Evolutionary conservation across 2,888 invertebrate genomes (phyloP), one percentile per base, ranked within the genome.

Genomic region (Meteorus cinctellus): DNA sequence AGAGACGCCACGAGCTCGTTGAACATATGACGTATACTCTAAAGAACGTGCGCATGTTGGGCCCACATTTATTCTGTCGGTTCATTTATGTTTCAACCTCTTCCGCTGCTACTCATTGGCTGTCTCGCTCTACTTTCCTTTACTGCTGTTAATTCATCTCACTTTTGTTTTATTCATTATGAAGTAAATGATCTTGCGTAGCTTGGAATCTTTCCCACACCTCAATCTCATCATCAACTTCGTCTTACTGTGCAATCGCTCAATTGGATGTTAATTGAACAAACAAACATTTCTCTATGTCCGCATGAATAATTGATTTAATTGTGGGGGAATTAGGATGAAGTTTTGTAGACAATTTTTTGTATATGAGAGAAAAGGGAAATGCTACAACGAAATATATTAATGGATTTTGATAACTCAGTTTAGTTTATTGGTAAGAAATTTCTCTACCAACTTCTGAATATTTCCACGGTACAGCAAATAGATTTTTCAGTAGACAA

Each of bases 251-350:
- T 48, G 76, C 78, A 77, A 62, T 71, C 78, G 78, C 70, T 85
- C 85, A 87, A 87, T 87, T 88, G 84, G 82, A 79, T 83, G 79
- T 77, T 87, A 88, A 88, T 87, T 87, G 86, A 85, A 79, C 82
- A 83, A 84, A 86, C 84, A 84, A 86, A 87, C 81, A 83, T 84
- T 77, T 77, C 78, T 71, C 74, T 19, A 51, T 73, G 70, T 41
- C 69, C 74, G 10, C 2, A 63, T 14, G 2, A 31, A 6, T 63
- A 8, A 14, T 16, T n/a, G 8, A 63, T 31, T 14, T 34, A 29
- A 62, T 62, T 29, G 27, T 29, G 10, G 14, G n/a, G 16, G 19
- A 19, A 34, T 34, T 34, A 6, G 34, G 2, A 4, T 34, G 34
- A 34, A 34, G 34, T 34, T 34, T 34, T 8, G 34, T 6, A 8